Evolutionary conservation across 1,140 invertebrate species (phyloP), one percentile per base, ranked within the genome.

Genomic region (Sitophilus oryzae): DNA sequence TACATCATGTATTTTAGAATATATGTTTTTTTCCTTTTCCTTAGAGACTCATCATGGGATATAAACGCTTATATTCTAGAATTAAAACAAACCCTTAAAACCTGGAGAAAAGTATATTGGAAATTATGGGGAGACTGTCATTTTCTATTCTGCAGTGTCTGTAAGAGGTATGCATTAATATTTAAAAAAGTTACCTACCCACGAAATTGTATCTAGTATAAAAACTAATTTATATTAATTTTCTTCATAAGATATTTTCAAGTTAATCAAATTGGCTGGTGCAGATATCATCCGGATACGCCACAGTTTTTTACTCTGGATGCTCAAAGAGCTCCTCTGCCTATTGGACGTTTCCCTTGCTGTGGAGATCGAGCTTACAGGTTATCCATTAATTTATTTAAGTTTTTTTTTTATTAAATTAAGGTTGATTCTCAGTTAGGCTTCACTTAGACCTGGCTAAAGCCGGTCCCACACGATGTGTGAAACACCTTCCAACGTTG

Each of bases 101-200:
- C 83, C 0, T 96, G 93, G 93, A 75, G 89, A 0, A 86, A 85
- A 66, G 89, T 94, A 0, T 96, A 95, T 73, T 96, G 93, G 93
- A 80, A 86, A 45, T 71, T 96, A 9, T 96, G 92, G 92, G 89
- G 88, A 0, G 82, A 89, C 63, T 85, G 85, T 56, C 89, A 93
- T 71, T 91, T 87, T 71, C 70, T 91, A 6, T 82, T 80, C 46
- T 93, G 90, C 62, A 78, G 77, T 23, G 78, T 79, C 0, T 93
- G 89, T 62, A 82, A 85, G 60, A 79, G 76, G 38, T 52, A 37
- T 16, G 16, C 3, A 20, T 1, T 3, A 49, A 38, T 36, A 3
- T 11, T 19, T 30, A 11, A 47, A 34, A 8, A 34, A 30, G 15
- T 15, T 1, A 34, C 11, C 1, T 47, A 14, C 9, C 11, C 25